A percentile compares a stretch with the other conserved stretches of the same genome.
Conservation (phyloP, 2,888 invertebrate genomes). For the Drosophila villosipedis region DNA sequence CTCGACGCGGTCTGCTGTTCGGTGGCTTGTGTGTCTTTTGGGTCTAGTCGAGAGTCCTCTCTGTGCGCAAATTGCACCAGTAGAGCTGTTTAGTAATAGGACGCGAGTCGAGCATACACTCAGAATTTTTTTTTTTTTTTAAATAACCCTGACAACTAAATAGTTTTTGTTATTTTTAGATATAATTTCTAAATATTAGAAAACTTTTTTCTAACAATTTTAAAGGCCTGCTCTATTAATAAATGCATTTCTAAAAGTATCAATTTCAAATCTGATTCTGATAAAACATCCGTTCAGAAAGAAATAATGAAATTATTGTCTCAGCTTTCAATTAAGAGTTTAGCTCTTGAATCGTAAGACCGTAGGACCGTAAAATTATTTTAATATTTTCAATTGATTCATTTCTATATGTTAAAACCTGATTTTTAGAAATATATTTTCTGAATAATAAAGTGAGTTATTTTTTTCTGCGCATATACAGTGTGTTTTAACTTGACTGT, state of each 20-base stretch:
- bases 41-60: constrained; percentile 14
- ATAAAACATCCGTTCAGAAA: too few relatives aligned
- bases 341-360: too few relatives aligned
- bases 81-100: constrained; percentile 33
- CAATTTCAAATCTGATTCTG: too few relatives aligned
- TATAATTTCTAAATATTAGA: background rate
- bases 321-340: too few relatives aligned
- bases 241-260: constrained; percentile 15
- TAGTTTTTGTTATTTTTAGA: background rate
- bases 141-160: background rate
- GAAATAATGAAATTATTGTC: too few relatives aligned
- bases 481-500: constrained; percentile 6
- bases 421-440: background rate
- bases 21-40: constrained; percentile 1
- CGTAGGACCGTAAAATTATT: too few relatives aligned
- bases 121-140: background rate
- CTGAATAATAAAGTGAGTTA: background rate
- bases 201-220: background rate
- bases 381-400: too few relatives aligned
- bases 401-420: too few relatives aligned
- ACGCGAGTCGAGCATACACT: constrained; percentile 16
- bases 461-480: background rate
- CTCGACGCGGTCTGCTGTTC: background rate
- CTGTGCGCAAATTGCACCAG: constrained; percentile 36
- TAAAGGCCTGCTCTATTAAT: background rate